Evolutionary conservation across 2,888 invertebrate species (phyloP).

Genomic region (Allolobophora icterica): DNA sequence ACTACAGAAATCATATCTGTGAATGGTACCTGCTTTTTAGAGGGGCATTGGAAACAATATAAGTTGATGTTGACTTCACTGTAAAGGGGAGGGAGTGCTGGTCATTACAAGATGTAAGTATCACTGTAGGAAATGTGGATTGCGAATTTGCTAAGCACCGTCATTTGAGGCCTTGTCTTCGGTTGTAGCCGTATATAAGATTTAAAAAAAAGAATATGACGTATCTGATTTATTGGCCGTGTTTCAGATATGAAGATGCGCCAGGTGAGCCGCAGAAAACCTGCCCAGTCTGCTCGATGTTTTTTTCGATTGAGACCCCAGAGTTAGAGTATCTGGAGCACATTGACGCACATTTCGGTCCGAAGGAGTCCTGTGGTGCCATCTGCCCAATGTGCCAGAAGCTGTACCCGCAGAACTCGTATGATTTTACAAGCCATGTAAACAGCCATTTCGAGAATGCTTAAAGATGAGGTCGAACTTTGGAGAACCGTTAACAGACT

Average conservation of each 20-base stretch:
- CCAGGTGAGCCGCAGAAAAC: conserved; percentile 55
- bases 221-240: neutral
- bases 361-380: conserved; percentile 12
- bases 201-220: neutral
- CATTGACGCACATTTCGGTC: conserved; percentile 54
- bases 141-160: neutral
- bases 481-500: neutral
- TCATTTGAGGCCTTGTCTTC: neutral
- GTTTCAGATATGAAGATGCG: conserved; percentile 51
- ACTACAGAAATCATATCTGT: neutral
- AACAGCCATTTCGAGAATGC: neutral
- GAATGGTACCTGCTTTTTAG: neutral
- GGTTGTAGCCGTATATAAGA: neutral
- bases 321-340: conserved; percentile 55
- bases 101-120: neutral
- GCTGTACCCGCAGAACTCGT: conserved; percentile 40
- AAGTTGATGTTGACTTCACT: neutral
- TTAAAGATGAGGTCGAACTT: neutral
- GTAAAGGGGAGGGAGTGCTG: no score
- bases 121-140: neutral
- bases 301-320: conserved; percentile 51
- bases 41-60: neutral
- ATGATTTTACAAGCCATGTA: neutral
- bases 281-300: conserved; percentile 54
- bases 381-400: conserved; percentile 57